phyloP scores from a whole-genome alignment of 2,113 vertebrate species.

The Gracilinanus agilis region DNA sequence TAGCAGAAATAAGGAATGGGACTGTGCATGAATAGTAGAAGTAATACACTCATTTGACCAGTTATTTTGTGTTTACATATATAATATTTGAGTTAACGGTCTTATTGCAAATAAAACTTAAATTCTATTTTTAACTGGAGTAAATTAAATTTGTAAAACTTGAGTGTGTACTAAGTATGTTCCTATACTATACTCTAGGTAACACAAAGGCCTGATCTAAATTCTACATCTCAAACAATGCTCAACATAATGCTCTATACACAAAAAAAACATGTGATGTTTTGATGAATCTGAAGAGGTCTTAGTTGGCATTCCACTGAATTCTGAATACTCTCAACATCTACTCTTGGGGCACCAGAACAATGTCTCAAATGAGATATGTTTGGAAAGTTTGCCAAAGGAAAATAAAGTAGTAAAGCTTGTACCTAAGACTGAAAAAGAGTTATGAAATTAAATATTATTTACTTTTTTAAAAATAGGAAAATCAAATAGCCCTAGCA shows the following conservation, averaged over 20 bases:
- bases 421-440: conserved; percentile 23
- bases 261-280: not conserved
- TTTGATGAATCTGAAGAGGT: not conserved
- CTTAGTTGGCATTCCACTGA: not conserved
- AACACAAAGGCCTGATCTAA: not conserved
- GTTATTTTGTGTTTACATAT: conserved; percentile 14
- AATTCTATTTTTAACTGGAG: conserved; percentile 20
- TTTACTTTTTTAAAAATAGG: conserved; percentile 24
- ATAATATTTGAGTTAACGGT: conserved; percentile 7
- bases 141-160: not conserved
- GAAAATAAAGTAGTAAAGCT: conserved; percentile 42
- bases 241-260: not conserved
- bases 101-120: not conserved
- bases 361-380: not conserved
- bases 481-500: conserved; percentile 6
- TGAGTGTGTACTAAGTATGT: not conserved
- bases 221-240: not conserved
- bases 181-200: not conserved
- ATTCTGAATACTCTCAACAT: conserved; percentile 9
- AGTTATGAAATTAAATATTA: conserved; percentile 49
- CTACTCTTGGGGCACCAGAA: not conserved
- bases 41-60: not conserved
- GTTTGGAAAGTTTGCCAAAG: conserved; percentile 11
- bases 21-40: not conserved
- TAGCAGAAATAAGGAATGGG: not conserved